A percentile compares a stretch with the other conserved stretches of the same genome.
phyloP scores from a whole-genome alignment of 2,888 invertebrate genomes.

The Brachyptera putata region DNA sequence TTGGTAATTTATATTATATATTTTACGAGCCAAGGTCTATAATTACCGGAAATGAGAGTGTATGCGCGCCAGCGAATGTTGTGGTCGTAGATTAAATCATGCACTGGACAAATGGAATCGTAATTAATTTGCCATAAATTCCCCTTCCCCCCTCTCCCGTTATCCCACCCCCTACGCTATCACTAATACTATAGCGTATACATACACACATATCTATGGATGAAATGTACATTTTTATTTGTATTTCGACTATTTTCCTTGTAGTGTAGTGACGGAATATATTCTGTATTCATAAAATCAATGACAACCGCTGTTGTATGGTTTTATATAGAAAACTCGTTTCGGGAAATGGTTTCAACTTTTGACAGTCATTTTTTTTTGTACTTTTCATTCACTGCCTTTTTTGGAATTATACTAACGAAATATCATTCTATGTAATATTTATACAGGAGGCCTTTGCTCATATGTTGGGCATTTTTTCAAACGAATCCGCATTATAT shows the following conservation, averaged over 20 bases:
- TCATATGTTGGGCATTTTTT: too few species aligned
- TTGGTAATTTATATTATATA: too few species aligned
- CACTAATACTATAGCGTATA: too few species aligned
- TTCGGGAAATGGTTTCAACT: conserved; percentile 12
- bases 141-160: conserved; percentile 4
- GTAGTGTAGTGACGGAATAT: too few species aligned
- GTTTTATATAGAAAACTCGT: not conserved
- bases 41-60: too few species aligned
- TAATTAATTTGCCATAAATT: conserved; percentile 29
- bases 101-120: conserved; percentile 26
- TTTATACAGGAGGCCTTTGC: too few species aligned
- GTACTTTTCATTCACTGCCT: not conserved
- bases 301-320: conserved; percentile 3
- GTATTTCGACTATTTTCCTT: not conserved
- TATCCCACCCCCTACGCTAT: not conserved
- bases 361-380: conserved; percentile 10
- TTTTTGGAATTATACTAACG: not conserved
- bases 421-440: too few species aligned
- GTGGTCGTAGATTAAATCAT: conserved; percentile 29
- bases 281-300: conserved; percentile 14
- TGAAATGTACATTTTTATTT: not conserved
- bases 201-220: too few species aligned
- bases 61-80: too few species aligned
- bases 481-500: too few species aligned
- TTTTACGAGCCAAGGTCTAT: too few species aligned